Percentiles rank a stretch among this genome's conserved stretches.
Evolutionary conservation across 2,113 vertebrate species (phyloP).

Genomic region (Brevimyrus niger): DNA sequence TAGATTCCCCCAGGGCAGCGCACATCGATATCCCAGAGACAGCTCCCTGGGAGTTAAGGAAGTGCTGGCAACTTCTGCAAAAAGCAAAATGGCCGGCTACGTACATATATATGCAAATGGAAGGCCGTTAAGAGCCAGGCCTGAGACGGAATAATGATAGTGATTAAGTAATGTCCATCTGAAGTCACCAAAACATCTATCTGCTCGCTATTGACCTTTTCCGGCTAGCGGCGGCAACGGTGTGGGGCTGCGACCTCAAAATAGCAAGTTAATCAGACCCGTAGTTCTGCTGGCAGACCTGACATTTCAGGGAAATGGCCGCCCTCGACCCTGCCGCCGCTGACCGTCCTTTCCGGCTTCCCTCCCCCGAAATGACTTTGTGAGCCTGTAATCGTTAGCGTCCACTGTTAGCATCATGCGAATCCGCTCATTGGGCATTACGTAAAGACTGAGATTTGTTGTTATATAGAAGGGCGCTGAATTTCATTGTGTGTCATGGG

Average conservation of each 20-base stretch:
- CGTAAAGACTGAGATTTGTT: not conserved
- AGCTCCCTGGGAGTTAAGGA: not conserved
- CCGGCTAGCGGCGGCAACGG: not conserved
- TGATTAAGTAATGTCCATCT: not conserved
- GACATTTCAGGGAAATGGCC: not conserved
- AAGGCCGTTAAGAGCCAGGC: not conserved
- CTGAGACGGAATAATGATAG: not conserved
- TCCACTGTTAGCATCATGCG: not conserved
- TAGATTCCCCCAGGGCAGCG: not conserved
- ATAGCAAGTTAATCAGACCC: constrained; percentile 16
- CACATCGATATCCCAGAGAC: not conserved
- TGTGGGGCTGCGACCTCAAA: not conserved
- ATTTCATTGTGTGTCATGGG: not conserved
- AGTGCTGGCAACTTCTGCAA: not conserved
- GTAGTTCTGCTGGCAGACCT: not conserved
- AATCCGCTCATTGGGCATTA: not conserved
- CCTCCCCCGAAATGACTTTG: not conserved
- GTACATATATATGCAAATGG: not conserved
- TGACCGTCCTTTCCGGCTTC: not conserved
- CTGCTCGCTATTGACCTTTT: constrained; percentile 14
- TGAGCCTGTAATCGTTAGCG: not conserved
- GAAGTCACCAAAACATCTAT: not conserved
- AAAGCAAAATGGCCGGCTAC: not conserved
- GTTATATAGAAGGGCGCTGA: not conserved
- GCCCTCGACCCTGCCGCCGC: not conserved